Evolutionary conservation across 2,888 invertebrate genomes (phyloP).

Genomic region (Cephalotes varians): DNA sequence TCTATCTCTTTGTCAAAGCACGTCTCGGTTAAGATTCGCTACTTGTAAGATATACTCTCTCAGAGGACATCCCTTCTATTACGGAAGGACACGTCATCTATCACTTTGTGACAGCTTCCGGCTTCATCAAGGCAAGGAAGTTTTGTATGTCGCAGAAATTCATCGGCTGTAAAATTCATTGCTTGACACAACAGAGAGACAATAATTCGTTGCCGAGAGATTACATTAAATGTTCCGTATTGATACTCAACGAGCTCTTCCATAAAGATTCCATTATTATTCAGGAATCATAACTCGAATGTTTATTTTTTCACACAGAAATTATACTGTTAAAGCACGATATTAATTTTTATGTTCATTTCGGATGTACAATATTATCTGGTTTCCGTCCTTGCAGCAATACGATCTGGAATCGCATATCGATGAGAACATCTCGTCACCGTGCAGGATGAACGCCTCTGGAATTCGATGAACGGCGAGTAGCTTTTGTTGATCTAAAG

Average conservation of each 20-base stretch:
- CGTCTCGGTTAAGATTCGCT: slow-evolving; percentile 2
- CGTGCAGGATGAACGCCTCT: not conserved
- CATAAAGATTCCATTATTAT: not conserved
- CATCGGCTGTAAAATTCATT: too few relatives aligned
- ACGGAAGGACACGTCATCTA: slow-evolving; percentile 6
- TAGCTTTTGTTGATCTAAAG: slow-evolving; percentile 50
- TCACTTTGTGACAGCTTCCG: not conserved
- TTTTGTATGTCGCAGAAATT: not conserved
- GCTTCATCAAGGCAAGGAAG: not conserved
- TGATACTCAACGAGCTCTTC: not conserved
- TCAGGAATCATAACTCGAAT: not conserved
- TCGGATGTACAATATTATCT: not conserved
- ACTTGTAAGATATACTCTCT: not conserved
- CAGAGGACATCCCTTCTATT: not conserved
- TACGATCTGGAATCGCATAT: not conserved
- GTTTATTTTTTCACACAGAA: not conserved
- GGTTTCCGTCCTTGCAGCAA: not conserved
- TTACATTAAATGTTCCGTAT: not conserved
- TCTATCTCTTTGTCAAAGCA: not conserved
- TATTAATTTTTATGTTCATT: not conserved
- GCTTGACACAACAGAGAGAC: not conserved
- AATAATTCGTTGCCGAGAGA: not conserved
- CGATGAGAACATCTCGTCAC: not conserved
- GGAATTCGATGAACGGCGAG: not conserved
- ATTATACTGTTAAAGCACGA: not conserved